phyloP scores from a whole-genome alignment of 2,797 vertebrate species.

The Typhlichthys subterraneus region DNA sequence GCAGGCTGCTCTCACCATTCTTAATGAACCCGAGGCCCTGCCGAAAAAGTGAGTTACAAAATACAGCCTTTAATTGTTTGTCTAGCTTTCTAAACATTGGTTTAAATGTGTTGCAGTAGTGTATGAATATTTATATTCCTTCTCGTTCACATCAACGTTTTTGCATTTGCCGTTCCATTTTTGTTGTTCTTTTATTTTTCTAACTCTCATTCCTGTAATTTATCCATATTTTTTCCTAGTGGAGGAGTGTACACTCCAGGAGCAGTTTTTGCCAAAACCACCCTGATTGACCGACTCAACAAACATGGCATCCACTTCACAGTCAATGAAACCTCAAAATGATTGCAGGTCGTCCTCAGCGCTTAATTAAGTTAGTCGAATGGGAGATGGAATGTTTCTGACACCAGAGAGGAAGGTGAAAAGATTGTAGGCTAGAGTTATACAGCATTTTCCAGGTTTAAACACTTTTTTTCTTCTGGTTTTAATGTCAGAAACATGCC shows the following conservation, averaged over 20 bases:
- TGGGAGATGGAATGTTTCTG: constrained; percentile 18
- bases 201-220: too few species aligned
- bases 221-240: constrained; percentile 61
- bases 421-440: neutral
- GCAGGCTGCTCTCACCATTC: constrained; percentile 87
- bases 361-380: constrained; percentile 27
- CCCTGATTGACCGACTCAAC: constrained; percentile 88
- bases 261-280: constrained; percentile 89
- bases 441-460: constrained; percentile 1
- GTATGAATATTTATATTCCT: too few species aligned
- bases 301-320: constrained; percentile 89
- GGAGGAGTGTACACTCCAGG: constrained; percentile 94
- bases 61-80: neutral
- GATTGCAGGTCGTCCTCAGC: constrained; percentile 38
- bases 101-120: too few species aligned
- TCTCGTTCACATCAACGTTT: neutral
- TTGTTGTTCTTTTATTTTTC: neutral
- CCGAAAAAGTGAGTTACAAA: constrained; percentile 84
- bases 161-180: neutral
- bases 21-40: constrained; percentile 83
- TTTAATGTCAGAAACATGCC: constrained; percentile 26
- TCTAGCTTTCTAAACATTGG: neutral
- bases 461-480: constrained; percentile 1
- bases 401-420: constrained; percentile 1
- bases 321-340: constrained; percentile 77